Evolutionary conservation across 2,888 invertebrate genomes (phyloP), one percentile per base, ranked within the genome.

Genomic region (Euphydryas editha): DNA sequence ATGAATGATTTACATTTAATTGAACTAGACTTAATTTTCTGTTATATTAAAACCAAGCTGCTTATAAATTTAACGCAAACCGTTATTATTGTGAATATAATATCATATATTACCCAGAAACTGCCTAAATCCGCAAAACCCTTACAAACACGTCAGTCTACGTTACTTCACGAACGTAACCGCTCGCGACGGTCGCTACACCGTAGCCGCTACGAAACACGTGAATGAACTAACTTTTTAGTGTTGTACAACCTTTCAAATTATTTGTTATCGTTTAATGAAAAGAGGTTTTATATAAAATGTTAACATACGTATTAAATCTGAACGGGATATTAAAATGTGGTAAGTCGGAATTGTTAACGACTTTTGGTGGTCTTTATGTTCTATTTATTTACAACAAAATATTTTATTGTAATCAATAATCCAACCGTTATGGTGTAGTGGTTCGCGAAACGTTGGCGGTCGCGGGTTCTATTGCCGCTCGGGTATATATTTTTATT

Each of bases 101-200:
- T 47, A 47, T 5, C 13, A 21, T 15, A 51, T 51, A n/a, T 24
- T 15, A 51, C 21, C 24, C 13, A 24, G 6, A 24, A 24, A n/a
- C 21, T 8, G 21, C 13, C 18, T 18, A 47, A 21, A 51, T n/a
- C 56, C 18, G 58, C 30, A 42, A n/a, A 36, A 42, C 47, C 21
- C 37, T 63, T 30, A 13, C 63, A 63, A 64, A 67, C 62, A 61
- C 54, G 68, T 54, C 76, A 78, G 78, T 78, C 72, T 78, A 76
- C 74, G 77, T 75, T 72, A 73, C 62, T 65, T 69, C 78, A 80
- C 79, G 75, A 56, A 66, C 82, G 82, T 82, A 84, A 82, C 73
- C 78, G 67, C 80, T 74, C 84, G 88, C 75, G 68, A 66, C 56
- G 69, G 70, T 58, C 69, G 73, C 80, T 81, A 81, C 81, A 76